Percentiles rank a stretch among this genome's conserved stretches.
Conservation (phyloP, 2,797 vertebrate species). For the Anniella stebbinsi region DNA sequence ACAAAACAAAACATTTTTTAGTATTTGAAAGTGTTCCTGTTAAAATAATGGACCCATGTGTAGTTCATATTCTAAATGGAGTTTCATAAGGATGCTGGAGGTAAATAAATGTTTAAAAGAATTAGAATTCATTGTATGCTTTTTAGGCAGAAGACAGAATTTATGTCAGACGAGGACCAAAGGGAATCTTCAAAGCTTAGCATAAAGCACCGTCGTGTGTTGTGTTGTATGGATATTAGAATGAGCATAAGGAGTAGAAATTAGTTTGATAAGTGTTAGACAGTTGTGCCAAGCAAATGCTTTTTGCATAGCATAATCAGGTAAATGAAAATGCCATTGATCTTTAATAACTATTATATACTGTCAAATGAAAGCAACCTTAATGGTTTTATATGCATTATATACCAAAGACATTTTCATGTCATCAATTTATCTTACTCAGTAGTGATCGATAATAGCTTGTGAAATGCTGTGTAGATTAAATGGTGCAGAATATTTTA, state of each 20-base stretch:
- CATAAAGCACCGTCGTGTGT: slow-evolving; percentile 4
- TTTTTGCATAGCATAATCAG: slow-evolving; percentile 50
- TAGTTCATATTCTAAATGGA: slow-evolving; percentile 26
- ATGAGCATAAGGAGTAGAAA: slow-evolving; percentile 37
- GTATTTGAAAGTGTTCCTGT: slow-evolving; percentile 9
- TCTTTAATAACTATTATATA: slow-evolving; percentile 50
- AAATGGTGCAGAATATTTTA: slow-evolving; percentile 40
- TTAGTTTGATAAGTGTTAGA: slow-evolving; percentile 37
- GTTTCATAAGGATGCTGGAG: slow-evolving; percentile 24
- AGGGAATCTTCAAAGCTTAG: neutral
- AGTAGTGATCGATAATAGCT: slow-evolving; percentile 34
- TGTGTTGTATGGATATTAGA: slow-evolving; percentile 7
- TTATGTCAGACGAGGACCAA: neutral
- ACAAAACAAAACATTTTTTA: neutral
- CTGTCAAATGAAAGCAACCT: slow-evolving; percentile 48
- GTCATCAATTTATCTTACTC: slow-evolving; percentile 50
- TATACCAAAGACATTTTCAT: slow-evolving; percentile 56
- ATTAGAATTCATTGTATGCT: neutral
- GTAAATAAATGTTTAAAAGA: slow-evolving; percentile 44
- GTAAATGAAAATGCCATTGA: slow-evolving; percentile 53
- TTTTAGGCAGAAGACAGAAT: slow-evolving; percentile 36
- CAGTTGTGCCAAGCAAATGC: slow-evolving; percentile 30
- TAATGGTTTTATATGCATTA: slow-evolving; percentile 40
- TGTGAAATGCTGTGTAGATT: slow-evolving; percentile 42
- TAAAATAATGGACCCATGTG: neutral